phyloP scores from a whole-genome alignment of 2,797 vertebrate species.

The Eupleurogrammus muticus region DNA sequence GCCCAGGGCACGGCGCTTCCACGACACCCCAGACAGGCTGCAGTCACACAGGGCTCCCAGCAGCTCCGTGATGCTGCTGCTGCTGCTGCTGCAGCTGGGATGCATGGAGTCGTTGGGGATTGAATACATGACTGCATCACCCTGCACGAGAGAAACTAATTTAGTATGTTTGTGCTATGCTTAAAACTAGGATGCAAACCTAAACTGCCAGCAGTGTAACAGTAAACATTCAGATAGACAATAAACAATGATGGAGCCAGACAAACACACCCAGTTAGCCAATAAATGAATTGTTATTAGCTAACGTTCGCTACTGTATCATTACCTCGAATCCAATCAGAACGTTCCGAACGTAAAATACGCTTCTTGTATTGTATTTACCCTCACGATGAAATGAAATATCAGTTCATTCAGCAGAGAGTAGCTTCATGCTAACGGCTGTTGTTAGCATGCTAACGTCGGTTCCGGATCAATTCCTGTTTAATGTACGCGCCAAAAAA shows the following conservation, averaged over 20 bases:
- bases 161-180: background rate
- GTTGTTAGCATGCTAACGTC: slow-evolving; percentile 47
- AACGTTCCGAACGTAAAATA: background rate
- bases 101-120: slow-evolving; percentile 29
- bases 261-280: background rate
- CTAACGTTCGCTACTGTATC: background rate
- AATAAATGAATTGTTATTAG: background rate
- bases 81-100: slow-evolving; percentile 69
- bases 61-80: slow-evolving; percentile 91
- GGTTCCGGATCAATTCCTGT: background rate
- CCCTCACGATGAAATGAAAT: slow-evolving; percentile 4
- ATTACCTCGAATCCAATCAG: background rate
- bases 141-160: slow-evolving; percentile 34
- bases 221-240: background rate
- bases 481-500: background rate
- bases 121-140: slow-evolving; percentile 62
- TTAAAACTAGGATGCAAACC: background rate
- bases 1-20: slow-evolving; percentile 84
- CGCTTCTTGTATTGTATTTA: background rate
- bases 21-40: slow-evolving; percentile 87
- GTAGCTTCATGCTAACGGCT: slow-evolving; percentile 63
- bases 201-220: background rate
- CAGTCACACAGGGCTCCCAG: slow-evolving; percentile 90
- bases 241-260: background rate
- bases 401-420: slow-evolving; percentile 17